Conservation (phyloP, 2,888 invertebrate species). For the Eupelmus urozonus region DNA sequence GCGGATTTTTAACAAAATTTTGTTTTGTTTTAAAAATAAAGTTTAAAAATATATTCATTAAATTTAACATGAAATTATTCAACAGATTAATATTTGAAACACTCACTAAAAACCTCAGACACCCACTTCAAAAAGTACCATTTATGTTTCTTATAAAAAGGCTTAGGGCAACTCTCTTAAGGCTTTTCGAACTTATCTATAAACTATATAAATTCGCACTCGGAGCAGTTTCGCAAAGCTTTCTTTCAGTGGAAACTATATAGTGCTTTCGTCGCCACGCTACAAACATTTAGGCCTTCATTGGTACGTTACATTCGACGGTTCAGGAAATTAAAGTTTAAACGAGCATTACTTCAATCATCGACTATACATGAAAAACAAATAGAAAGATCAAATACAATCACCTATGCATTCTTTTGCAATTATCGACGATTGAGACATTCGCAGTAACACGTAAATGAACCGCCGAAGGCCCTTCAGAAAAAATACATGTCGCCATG, state of each 20-base stretch:
- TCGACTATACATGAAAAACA: constrained; percentile 20
- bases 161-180: constrained; percentile 14
- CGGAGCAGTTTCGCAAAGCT: constrained; percentile 14
- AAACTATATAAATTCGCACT: constrained; percentile 16
- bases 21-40: background rate
- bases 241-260: constrained; percentile 15
- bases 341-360: constrained; percentile 16
- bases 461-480: constrained; percentile 29
- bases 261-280: constrained; percentile 1
- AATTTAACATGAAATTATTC: constrained; percentile 4
- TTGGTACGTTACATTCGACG: constrained; percentile 42
- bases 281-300: constrained; percentile 53
- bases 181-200: background rate
- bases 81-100: background rate
- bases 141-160: constrained; percentile 25
- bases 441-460: background rate
- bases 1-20: no score
- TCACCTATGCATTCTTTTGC: constrained; percentile 20
- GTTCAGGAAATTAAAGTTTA: background rate
- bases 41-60: background rate
- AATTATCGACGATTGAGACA: constrained; percentile 16
- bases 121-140: constrained; percentile 9
- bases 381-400: constrained; percentile 32
- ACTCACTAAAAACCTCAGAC: constrained; percentile 11
- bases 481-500: constrained; percentile 24